phyloP scores from a whole-genome alignment of 2,113 vertebrate species.

The Daphoenositta chrysoptera region DNA sequence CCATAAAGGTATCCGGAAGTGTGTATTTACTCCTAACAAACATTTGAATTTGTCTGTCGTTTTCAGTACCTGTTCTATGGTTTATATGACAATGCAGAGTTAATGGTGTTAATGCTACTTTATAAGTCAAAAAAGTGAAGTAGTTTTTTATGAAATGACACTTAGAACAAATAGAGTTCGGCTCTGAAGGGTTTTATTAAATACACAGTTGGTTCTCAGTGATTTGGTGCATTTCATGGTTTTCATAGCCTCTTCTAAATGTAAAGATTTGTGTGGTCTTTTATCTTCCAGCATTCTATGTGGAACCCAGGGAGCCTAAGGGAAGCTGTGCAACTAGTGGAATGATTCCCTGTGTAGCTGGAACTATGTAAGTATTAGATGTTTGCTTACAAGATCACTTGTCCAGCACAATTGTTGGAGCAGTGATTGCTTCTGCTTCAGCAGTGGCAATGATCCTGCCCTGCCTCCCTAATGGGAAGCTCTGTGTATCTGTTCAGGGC shows the following conservation, averaged over 20 bases:
- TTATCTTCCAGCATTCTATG: slow-evolving; percentile 45
- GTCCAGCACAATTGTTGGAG: background rate
- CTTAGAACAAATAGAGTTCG: background rate
- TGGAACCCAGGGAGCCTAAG: background rate
- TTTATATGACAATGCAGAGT: background rate
- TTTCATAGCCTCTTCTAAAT: background rate
- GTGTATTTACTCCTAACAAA: background rate
- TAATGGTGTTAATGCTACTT: background rate
- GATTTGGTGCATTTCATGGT: background rate
- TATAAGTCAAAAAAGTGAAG: background rate
- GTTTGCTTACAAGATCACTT: background rate
- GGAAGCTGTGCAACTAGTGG: slow-evolving; percentile 1
- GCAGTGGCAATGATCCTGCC: background rate
- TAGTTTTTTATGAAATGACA: background rate
- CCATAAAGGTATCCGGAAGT: background rate
- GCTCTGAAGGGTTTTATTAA: background rate
- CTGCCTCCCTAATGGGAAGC: background rate
- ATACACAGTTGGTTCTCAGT: background rate
- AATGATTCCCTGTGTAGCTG: slow-evolving; percentile 23
- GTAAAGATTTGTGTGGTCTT: background rate
- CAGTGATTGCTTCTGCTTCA: background rate
- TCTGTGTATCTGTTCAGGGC: background rate
- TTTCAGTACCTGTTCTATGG: background rate
- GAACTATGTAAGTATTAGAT: slow-evolving; percentile 25
- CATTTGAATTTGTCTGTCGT: background rate